Percentiles rank a stretch among this genome's conserved stretches.
These are phyloP conservation scores for Agapornis canus DNA, from an alignment of 2,797 vertebrate species.

Conservation along the genomic window DNA sequence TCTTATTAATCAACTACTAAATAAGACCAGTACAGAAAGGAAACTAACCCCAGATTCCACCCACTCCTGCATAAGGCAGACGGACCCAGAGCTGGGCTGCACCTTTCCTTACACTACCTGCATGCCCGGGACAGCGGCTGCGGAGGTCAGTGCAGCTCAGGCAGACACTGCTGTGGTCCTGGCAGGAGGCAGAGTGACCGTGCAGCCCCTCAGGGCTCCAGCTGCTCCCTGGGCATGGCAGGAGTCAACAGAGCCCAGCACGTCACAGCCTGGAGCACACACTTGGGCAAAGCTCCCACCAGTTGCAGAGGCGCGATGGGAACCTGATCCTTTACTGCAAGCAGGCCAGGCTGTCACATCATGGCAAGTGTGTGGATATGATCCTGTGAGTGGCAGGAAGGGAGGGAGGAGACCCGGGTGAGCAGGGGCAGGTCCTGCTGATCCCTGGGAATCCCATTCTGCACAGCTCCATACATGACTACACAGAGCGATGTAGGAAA, in stretches of 20 bases:
- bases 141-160: background rate
- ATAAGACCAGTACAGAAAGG: background rate
- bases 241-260: background rate
- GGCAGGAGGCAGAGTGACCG: background rate
- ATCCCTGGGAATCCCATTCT: background rate
- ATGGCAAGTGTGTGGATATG: background rate
- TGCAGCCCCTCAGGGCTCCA: background rate
- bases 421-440: background rate
- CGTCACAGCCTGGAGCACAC: background rate
- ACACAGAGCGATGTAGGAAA: background rate
- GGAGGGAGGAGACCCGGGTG: background rate
- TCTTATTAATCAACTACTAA: background rate
- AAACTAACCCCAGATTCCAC: background rate
- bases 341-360: background rate
- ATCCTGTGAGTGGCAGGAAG: background rate
- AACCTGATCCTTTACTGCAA: accelerated
- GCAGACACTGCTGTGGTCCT: background rate
- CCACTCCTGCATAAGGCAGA: background rate
- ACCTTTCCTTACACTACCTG: background rate
- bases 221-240: background rate
- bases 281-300: background rate
- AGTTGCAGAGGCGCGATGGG: background rate
- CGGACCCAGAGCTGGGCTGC: background rate
- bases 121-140: background rate
- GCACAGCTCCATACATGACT: accelerated